These are phyloP conservation scores for Trichopoda pennipes DNA, from an alignment of 2,888 invertebrate genomes.

Conservation along the genomic window DNA sequence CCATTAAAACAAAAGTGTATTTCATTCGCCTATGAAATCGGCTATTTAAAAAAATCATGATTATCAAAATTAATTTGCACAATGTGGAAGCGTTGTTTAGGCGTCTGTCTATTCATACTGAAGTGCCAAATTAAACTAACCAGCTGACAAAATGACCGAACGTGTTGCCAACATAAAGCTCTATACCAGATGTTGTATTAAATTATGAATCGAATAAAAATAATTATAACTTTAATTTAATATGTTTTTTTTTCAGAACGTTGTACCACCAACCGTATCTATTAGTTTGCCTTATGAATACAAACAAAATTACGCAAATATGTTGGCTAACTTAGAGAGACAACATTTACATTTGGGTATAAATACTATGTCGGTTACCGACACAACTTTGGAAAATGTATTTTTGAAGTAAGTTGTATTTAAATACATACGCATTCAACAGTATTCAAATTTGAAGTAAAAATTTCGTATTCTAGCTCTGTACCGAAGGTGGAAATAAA, in stretches of 20 bases:
- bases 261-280: constrained; percentile 78
- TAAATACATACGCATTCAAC: neutral
- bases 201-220: too few relatives aligned
- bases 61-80: too few relatives aligned
- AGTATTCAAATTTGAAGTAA: neutral
- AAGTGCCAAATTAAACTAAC: too few relatives aligned
- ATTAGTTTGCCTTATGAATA: constrained; percentile 83
- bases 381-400: constrained; percentile 96
- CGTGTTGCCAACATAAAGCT: too few relatives aligned
- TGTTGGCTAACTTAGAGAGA: constrained; percentile 85
- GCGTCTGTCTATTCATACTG: too few relatives aligned
- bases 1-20: too few relatives aligned
- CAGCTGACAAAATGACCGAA: too few relatives aligned
- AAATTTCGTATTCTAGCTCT: constrained; percentile 71
- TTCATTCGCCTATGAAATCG: too few relatives aligned
- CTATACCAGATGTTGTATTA: too few relatives aligned
- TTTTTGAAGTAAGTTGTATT: constrained; percentile 86
- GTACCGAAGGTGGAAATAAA: constrained; percentile 70
- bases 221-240: too few relatives aligned
- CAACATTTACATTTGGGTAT: constrained; percentile 85
- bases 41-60: too few relatives aligned
- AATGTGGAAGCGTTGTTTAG: too few relatives aligned
- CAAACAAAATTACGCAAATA: constrained; percentile 82
- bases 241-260: constrained; percentile 70
- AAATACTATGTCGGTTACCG: constrained; percentile 89